phyloP scores from a whole-genome alignment of 2,113 vertebrate species.

The Copsychus sechellarum region DNA sequence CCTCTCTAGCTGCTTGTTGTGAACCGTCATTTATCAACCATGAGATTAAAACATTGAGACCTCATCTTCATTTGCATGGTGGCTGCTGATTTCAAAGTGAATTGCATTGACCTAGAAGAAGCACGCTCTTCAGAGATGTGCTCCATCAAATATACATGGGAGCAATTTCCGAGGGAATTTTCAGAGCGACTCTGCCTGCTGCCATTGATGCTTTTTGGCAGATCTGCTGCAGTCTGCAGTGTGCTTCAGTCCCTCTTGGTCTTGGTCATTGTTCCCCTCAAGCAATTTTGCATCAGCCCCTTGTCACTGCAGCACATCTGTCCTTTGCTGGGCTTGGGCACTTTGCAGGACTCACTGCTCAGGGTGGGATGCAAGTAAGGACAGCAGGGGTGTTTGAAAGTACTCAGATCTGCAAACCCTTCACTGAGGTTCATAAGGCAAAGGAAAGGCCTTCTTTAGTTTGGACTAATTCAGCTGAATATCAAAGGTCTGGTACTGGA shows the following conservation, averaged over 20 bases:
- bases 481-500: neutral
- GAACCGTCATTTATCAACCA: neutral
- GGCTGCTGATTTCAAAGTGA: neutral
- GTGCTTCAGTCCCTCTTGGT: neutral
- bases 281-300: neutral
- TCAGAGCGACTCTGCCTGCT: neutral
- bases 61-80: neutral
- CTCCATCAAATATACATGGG: slow-evolving; percentile 14
- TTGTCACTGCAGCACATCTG: neutral
- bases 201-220: neutral
- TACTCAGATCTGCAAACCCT: neutral
- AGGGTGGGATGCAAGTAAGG: neutral
- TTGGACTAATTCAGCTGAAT: neutral
- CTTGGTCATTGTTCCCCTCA: neutral
- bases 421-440: neutral
- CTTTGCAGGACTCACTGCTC: rapidly evolving
- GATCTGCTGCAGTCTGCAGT: neutral
- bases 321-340: neutral
- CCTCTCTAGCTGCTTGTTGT: neutral
- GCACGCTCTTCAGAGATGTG: neutral
- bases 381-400: neutral
- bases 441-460: neutral
- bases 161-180: neutral
- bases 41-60: neutral
- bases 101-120: slow-evolving; percentile 7